These are phyloP conservation scores for Myotis vivesi DNA, from an alignment of 2,797 vertebrate genomes.

Conservation along the genomic window DNA sequence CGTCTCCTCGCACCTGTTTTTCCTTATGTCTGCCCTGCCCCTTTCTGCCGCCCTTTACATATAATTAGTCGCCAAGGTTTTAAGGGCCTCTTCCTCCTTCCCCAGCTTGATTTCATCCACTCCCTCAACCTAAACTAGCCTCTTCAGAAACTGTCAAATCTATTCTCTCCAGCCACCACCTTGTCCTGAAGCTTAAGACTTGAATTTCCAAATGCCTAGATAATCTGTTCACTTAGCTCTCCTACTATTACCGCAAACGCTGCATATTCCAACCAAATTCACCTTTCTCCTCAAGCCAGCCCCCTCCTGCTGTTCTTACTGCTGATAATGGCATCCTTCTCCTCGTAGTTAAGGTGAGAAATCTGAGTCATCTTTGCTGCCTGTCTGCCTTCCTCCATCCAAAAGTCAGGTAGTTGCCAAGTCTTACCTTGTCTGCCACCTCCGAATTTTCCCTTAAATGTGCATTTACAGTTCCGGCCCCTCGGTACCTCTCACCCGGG, in stretches of 20 bases:
- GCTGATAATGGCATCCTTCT: neutral
- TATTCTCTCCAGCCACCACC: neutral
- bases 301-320: neutral
- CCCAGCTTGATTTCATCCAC: neutral
- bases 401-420: neutral
- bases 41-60: neutral
- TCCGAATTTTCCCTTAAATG: neutral
- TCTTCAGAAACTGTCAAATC: neutral
- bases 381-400: neutral
- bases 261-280: neutral
- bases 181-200: neutral
- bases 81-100: neutral
- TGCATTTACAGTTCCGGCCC: neutral
- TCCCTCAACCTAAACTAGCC: neutral
- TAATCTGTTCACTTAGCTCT: neutral
- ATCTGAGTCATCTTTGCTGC: neutral
- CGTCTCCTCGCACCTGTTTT: neutral
- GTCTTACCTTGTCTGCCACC: neutral
- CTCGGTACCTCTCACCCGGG: neutral
- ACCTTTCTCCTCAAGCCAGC: neutral
- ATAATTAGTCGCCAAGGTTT: neutral
- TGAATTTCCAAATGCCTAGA: neutral
- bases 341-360: neutral
- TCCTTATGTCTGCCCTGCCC: neutral
- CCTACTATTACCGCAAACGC: neutral